These are phyloP conservation scores for Thera britannica DNA, from an alignment of 2,888 invertebrate species.

Conservation along the genomic window DNA sequence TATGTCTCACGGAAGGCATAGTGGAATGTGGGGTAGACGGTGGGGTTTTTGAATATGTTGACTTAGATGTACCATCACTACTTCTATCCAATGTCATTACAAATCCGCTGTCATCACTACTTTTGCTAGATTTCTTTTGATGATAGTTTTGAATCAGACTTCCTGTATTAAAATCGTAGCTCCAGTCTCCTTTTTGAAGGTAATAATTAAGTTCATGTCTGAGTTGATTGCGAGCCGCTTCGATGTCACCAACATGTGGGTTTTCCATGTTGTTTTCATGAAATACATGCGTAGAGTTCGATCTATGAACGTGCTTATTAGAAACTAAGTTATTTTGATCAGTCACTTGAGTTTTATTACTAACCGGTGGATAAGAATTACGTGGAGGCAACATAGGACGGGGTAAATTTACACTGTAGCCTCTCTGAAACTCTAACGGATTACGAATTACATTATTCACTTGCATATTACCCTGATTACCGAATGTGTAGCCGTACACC, in stretches of 20 bases:
- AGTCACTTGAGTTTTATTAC: conserved; percentile 83
- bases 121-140: conserved; percentile 81
- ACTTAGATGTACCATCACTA: conserved; percentile 80
- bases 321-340: conserved; percentile 79
- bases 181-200: conserved; percentile 81
- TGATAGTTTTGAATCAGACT: conserved; percentile 81
- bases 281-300: conserved; percentile 86
- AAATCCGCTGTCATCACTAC: conserved; percentile 81
- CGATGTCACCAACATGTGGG: conserved; percentile 69
- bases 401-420: conserved; percentile 83
- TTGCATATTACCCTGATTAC: conserved; percentile 83
- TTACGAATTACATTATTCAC: conserved; percentile 81
- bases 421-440: conserved; percentile 84
- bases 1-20: conserved; percentile 77
- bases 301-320: conserved; percentile 85
- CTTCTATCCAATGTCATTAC: conserved; percentile 82
- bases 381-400: conserved; percentile 86
- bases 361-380: conserved; percentile 86
- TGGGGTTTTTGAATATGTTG: conserved; percentile 79
- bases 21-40: conserved; percentile 79
- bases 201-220: conserved; percentile 80
- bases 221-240: conserved; percentile 77
- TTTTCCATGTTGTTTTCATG: conserved; percentile 76
- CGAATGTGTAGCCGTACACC: conserved; percentile 82
- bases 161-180: conserved; percentile 79